Evolutionary conservation across 2,888 invertebrate genomes (phyloP).

Genomic region (Seira musarum): DNA sequence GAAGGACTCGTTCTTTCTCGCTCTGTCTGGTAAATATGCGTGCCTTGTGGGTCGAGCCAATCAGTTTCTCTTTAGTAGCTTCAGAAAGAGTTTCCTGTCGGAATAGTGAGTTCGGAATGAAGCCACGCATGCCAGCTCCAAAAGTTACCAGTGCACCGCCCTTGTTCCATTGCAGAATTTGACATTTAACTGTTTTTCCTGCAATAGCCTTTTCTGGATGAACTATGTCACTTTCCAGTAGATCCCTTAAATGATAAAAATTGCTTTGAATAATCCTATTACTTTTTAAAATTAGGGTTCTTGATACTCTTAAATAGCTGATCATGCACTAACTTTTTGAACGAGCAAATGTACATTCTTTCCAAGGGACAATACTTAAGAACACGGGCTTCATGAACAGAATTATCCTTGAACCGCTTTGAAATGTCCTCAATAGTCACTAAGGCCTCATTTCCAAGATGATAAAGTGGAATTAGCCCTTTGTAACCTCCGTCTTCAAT

Average conservation of each 20-base stretch:
- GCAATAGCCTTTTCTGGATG: constrained; percentile 43
- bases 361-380: constrained; percentile 59
- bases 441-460: constrained; percentile 52
- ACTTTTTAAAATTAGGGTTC: no score
- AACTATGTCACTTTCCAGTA: constrained; percentile 36
- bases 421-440: constrained; percentile 50
- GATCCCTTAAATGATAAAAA: constrained; percentile 36
- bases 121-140: constrained; percentile 72
- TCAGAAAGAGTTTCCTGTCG: constrained; percentile 74
- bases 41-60: constrained; percentile 76
- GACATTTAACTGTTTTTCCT: constrained; percentile 48
- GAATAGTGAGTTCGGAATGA: constrained; percentile 75
- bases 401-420: constrained; percentile 49
- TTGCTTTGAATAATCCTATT: no score
- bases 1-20: constrained; percentile 74
- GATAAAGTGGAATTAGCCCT: constrained; percentile 52
- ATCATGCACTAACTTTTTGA: constrained; percentile 63
- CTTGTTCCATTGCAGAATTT: constrained; percentile 42
- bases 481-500: constrained; percentile 45
- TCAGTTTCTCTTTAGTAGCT: constrained; percentile 75
- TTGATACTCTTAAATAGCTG: no score
- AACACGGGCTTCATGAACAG: constrained; percentile 53
- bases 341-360: constrained; percentile 49
- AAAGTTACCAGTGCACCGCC: constrained; percentile 73
- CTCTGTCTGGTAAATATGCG: constrained; percentile 76